phyloP scores from a whole-genome alignment of 2,113 vertebrate species.

The Ranitomeya variabilis region DNA sequence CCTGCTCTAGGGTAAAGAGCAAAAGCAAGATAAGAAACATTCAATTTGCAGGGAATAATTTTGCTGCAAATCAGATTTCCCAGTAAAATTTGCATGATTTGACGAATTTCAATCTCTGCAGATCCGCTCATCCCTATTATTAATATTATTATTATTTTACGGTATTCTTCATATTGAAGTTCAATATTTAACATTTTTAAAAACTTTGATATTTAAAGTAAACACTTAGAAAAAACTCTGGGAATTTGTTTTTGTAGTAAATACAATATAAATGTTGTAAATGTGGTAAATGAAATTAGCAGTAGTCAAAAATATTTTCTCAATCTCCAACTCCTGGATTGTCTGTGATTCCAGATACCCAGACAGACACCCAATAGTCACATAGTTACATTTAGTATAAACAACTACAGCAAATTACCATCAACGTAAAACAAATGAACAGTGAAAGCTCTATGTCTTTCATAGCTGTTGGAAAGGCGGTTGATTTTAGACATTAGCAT shows the following conservation, averaged over 20 bases:
- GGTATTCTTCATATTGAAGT: too few species aligned
- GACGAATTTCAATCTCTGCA: too few species aligned
- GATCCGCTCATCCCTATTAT: too few species aligned
- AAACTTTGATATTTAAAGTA: neutral
- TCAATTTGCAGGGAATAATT: too few species aligned
- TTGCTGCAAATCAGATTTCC: too few species aligned
- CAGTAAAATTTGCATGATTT: too few species aligned
- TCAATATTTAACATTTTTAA: too few species aligned
- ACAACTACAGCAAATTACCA: slow-evolving; percentile 96
- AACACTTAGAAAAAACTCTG: neutral
- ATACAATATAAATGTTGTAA: too few species aligned
- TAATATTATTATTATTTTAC: too few species aligned
- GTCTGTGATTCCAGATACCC: slow-evolving; percentile 65
- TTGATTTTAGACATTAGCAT: slow-evolving; percentile 81
- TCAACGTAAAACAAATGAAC: slow-evolving; percentile 77
- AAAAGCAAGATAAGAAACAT: too few species aligned
- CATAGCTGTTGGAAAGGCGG: slow-evolving; percentile 67
- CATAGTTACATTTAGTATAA: slow-evolving; percentile 93
- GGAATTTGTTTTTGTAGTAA: neutral
- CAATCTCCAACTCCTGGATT: neutral
- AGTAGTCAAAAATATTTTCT: neutral
- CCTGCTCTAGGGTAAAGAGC: too few species aligned
- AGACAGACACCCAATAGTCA: slow-evolving; percentile 83
- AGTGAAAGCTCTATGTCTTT: slow-evolving; percentile 65
- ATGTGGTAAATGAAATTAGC: neutral